Base-by-base conservation (phyloP, 1,140 invertebrate genomes). In the Himalopsyche phryganea region DNA sequence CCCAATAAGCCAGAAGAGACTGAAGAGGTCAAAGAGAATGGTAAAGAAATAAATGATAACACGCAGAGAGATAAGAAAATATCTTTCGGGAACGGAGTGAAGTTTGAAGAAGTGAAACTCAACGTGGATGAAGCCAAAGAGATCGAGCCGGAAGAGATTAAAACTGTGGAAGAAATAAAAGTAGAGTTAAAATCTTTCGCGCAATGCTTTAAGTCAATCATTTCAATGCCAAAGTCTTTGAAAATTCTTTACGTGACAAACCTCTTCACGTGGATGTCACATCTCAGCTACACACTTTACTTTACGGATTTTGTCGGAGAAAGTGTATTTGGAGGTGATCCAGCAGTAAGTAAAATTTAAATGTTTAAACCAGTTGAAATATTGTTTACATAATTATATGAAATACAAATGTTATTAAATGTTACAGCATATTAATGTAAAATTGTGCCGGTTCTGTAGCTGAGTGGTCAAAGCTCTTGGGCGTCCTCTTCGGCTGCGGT, bases 291-390 rank as follows among this genome's bases (percentile, higher is more conserved):
- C 65, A 91, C 89, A 0, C 74, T 94, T 0, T 93, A 92, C 66
- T 93, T 93, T 63, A 93, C 91, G 0, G 90, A 93, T 71, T 93
- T 91, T 67, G 90, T 93, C 1, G 91, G 89, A 0, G 88, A 92
- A 69, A 83, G 86, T 4, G 88, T 93, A 5, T 93, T 85, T 66
- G 78, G 80, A 9, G 90, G 90, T 0, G 80, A 90, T 77, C 90
- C 89, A 2, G 80, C 76, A 64, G 83, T 83, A 59, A 58, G 20
- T 41, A 42, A 4, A 18, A 50, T 6, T 35, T n/a, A n/a, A n/a
- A n/a, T n/a, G n/a, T n/a, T n/a, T n/a, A n/a, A n/a, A n/a, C n/a
- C n/a, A n/a, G n/a, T n/a, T n/a, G n/a, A n/a, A n/a, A n/a, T n/a
- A n/a, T n/a, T n/a, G n/a, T n/a, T n/a, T n/a, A n/a, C n/a, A n/a